Evolutionary conservation across 2,113 vertebrate species (phyloP).

Genomic region (Litocranius walleri): DNA sequence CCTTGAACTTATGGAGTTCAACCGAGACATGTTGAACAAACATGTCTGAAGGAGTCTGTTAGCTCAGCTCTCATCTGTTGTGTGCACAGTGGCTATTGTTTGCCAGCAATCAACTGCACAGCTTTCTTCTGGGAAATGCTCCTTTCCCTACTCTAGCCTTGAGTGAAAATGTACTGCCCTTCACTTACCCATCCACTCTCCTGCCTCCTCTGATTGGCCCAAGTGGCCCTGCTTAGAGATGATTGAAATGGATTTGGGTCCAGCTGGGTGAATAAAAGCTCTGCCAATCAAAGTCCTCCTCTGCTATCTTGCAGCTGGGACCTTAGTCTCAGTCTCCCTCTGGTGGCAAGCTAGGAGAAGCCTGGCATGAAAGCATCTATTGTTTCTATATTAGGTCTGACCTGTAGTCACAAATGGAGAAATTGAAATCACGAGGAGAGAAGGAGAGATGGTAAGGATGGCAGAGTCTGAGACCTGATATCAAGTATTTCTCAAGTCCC

Average conservation of each 20-base stretch:
- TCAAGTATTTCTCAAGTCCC: neutral
- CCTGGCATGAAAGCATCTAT: neutral
- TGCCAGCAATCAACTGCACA: fast-evolving
- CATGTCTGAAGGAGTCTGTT: neutral
- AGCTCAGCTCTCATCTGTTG: no score
- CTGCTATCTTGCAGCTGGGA: neutral
- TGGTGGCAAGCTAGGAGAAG: neutral
- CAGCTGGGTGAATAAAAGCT: neutral
- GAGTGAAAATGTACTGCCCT: neutral
- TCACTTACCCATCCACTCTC: neutral
- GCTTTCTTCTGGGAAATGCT: neutral
- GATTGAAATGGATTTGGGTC: neutral
- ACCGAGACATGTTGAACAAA: neutral
- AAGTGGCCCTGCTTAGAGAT: neutral
- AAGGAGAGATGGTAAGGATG: neutral
- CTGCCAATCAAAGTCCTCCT: neutral
- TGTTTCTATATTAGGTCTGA: neutral
- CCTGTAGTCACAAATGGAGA: neutral
- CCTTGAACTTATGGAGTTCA: neutral
- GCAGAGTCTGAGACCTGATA: no score
- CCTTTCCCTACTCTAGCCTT: neutral
- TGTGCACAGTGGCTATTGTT: neutral
- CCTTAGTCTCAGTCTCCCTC: neutral
- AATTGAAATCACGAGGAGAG: neutral
- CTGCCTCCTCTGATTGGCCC: neutral